Evolutionary conservation across 2,113 vertebrate species (phyloP), one percentile per base, ranked within the genome.

Genomic region (Cyphomyrus plagiostoma): DNA sequence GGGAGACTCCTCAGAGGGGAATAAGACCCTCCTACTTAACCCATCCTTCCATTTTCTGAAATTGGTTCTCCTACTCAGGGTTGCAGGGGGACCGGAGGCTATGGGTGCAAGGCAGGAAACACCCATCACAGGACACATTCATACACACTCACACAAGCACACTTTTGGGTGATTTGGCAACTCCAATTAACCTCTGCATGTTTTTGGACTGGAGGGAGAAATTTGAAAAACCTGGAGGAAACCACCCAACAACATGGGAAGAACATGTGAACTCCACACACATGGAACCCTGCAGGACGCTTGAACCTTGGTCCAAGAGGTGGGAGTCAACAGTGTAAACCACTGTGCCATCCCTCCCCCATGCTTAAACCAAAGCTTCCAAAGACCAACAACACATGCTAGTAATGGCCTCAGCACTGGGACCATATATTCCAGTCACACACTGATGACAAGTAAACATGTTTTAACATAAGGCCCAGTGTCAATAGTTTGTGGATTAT

Each of bases 361-460:
- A 8, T 58, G 56, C 21, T 85, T 85, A 45, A 48, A 17, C 15
- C n/a, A 26, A 56, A 62, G 53, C 52, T 35, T 88, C 53, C 58
- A 56, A 39, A 88, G 7, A 62, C 26, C 53, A 62, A 17, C 17
- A 21, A 58, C 30, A 17, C 30, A 45, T 88, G 9, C 17, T 30
- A 50, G 21, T 13, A 7, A 52, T n/a, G 53, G 21, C 52, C 50
- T 87, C 9, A 35, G 3, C n/a, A 30, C 49, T 17, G 26, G 85
- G 13, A 17, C 2, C 4, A 35, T 23, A 66, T 42, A 35, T 8
- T 35, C 53, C 53, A 88, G 52, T 39, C 52, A 87, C 86, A n/a
- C 21, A 58, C 35, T 88, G 39, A 88, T 46, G 56, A 21, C 19
- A 88, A 30, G 87, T 42, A 56, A 87, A 62, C 86, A 87, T 87